These are phyloP conservation scores for Sphyrna mokarran DNA, from an alignment of 2,113 vertebrate species.

Conservation along the genomic window DNA sequence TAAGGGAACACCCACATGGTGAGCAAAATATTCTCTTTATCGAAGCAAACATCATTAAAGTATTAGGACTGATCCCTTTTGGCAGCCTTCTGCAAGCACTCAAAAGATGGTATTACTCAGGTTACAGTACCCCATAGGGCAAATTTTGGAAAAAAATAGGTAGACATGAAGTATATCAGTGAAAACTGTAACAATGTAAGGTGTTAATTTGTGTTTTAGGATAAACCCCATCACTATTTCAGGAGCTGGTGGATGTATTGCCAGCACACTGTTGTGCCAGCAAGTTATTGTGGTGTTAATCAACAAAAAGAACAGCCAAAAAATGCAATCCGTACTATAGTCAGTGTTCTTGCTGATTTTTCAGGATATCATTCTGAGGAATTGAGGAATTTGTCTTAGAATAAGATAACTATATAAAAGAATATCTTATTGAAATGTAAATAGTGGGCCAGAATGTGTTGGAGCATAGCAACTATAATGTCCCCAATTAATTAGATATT, in stretches of 20 bases:
- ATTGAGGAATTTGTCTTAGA: not conserved
- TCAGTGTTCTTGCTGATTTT: not conserved
- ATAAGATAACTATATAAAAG: not conserved
- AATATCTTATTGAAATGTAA: not conserved
- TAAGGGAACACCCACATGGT: not conserved
- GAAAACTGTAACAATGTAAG: not conserved
- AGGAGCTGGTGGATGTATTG: not conserved
- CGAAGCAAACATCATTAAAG: constrained; percentile 8
- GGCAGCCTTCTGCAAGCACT: not conserved
- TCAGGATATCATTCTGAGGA: not conserved
- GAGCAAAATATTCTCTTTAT: constrained; percentile 6
- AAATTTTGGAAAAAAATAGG: not conserved
- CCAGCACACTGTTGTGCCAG: not conserved
- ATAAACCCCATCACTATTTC: not conserved
- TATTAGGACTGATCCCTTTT: constrained; percentile 13
- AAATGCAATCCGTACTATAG: not conserved
- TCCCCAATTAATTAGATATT: not conserved
- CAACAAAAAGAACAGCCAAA: not conserved
- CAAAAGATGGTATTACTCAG: not conserved
- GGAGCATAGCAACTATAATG: not conserved
- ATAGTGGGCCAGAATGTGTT: not conserved
- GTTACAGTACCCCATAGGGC: not conserved
- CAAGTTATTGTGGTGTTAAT: not conserved
- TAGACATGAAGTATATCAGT: not conserved
- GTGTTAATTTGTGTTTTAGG: not conserved